Evolutionary conservation across 2,113 vertebrate genomes (phyloP), one percentile per base, ranked within the genome.

Genomic region (Paracanthobrama guichenoti): DNA sequence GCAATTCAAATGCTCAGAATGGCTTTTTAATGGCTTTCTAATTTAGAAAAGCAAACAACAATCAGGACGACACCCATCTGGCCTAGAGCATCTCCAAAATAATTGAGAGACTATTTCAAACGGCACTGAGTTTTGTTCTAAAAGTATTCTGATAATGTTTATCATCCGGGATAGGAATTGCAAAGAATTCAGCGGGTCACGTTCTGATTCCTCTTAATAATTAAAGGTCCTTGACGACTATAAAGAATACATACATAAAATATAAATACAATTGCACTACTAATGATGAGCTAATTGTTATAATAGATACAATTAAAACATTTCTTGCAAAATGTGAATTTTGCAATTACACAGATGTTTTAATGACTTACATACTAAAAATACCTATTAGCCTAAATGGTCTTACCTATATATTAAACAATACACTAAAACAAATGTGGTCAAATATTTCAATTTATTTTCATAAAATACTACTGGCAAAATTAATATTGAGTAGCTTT

Each of bases 21-120:
- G 59, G n/a, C 31, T 64, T 77, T 66, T 67, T 84, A 77, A 84
- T 84, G 42, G 31, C 42, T 81, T 81, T 66, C 73, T 26, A 77
- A 84, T 84, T 67, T 75, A 66, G 5, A 12, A 50, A 66, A 62
- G 53, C 82, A 73, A 83, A 83, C 71, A 83, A 64, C n/a, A 42
- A 83, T 73, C 69, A 83, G 50, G 71, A 22, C 1, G 22, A 60
- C 59, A 62, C 26, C 26, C 72, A 84, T 84, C 55, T 84, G 73
- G 59, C 28, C 11, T 50, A 48, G n/a, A 42, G 28, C 46, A n/a
- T 76, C 60, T 62, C 26, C 3, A 22, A 14, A 24, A 48, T 77
- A 50, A 76, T 76, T 35, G 8, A 50, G 24, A 83, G 6, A 64
- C 50, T 46, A 39, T 60, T 59, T 60, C 12, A 60, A 66, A 66